Conservation (phyloP, 1,140 invertebrate genomes). For the Drosophila erecta region DNA sequence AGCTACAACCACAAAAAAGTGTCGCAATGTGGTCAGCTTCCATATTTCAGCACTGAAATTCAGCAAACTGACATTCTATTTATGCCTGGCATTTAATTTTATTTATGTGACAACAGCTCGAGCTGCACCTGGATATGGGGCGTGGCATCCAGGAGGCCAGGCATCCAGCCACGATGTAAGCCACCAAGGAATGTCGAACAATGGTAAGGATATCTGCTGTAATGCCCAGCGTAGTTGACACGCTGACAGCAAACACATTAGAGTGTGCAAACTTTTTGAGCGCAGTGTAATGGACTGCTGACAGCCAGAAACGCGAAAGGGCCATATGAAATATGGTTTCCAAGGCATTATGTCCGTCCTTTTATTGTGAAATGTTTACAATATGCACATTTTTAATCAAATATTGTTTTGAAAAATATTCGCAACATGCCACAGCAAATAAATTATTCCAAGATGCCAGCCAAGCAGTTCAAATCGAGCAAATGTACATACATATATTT, state of each 20-base stretch:
- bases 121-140: slow-evolving; percentile 23
- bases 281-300: slow-evolving; percentile 16
- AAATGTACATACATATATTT: neutral
- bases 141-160: slow-evolving; percentile 4
- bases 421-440: slow-evolving; percentile 29
- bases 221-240: slow-evolving; percentile 12
- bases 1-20: slow-evolving; percentile 15
- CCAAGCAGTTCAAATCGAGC: slow-evolving; percentile 23
- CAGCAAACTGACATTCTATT: slow-evolving; percentile 39
- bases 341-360: neutral
- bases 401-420: slow-evolving; percentile 19
- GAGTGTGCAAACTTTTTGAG: slow-evolving; percentile 23
- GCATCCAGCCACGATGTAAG: slow-evolving; percentile 4
- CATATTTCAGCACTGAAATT: slow-evolving; percentile 40
- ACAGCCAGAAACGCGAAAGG: neutral
- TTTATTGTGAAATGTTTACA: slow-evolving; percentile 1
- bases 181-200: slow-evolving; percentile 20
- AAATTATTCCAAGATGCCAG: slow-evolving; percentile 41
- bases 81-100: slow-evolving; percentile 53
- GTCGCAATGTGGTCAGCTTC: slow-evolving; percentile 34
- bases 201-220: slow-evolving; percentile 29
- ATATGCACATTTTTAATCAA: slow-evolving; percentile 18
- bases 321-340: neutral
- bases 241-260: slow-evolving; percentile 42
- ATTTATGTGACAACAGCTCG: slow-evolving; percentile 44